These are phyloP conservation scores for Pampusana beccarii DNA, from an alignment of 2,113 vertebrate species.

Conservation along the genomic window DNA sequence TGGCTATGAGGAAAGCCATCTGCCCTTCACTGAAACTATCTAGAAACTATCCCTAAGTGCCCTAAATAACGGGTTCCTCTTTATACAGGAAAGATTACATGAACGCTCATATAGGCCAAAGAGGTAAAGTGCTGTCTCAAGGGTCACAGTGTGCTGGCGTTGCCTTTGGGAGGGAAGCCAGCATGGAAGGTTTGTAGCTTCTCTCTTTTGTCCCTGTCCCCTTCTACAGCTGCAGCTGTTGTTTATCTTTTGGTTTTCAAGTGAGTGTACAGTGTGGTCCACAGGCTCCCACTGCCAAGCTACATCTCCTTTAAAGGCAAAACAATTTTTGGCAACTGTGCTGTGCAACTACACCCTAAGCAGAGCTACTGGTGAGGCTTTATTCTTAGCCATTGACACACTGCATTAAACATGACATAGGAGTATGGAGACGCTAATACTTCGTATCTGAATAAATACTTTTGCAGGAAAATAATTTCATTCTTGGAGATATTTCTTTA, in stretches of 20 bases:
- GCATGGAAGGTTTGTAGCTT: not conserved
- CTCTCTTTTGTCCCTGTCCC: not conserved
- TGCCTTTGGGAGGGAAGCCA: not conserved
- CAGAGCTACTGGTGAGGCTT: not conserved
- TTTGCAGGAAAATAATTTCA: not conserved
- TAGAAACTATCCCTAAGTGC: not conserved
- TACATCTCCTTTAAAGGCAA: not conserved
- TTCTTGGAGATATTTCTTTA: not conserved
- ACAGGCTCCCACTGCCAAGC: not conserved
- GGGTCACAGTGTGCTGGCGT: not conserved
- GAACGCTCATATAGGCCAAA: accelerated
- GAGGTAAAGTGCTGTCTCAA: not conserved
- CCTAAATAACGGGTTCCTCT: not conserved
- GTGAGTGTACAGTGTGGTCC: not conserved
- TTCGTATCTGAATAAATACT: not conserved
- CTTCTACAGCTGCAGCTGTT: not conserved
- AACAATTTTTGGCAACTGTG: not conserved
- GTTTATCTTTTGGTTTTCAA: not conserved
- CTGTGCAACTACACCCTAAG: not conserved
- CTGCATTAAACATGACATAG: not conserved
- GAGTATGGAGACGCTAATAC: not conserved
- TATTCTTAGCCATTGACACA: not conserved
- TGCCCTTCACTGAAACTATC: not conserved
- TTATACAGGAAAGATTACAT: not conserved
- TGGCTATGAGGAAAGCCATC: not conserved